These are phyloP conservation scores for Myotis davidii DNA, from an alignment of 2,113 vertebrate species.

Conservation along the genomic window DNA sequence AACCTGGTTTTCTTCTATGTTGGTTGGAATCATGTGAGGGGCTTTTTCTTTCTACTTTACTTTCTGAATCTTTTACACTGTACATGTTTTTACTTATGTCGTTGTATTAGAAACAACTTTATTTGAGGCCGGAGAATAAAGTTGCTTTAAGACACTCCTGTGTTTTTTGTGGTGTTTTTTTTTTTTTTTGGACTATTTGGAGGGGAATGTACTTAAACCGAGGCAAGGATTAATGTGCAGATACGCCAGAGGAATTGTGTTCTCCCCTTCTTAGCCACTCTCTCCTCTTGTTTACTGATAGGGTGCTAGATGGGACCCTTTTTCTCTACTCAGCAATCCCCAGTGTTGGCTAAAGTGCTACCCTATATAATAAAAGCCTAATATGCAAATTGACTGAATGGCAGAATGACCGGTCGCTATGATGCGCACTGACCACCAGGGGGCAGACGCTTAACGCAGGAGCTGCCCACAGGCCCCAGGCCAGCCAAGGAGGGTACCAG, in stretches of 20 bases:
- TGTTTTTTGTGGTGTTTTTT: background rate
- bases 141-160: background rate
- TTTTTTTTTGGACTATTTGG: background rate
- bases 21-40: background rate
- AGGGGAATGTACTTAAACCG: background rate
- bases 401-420: accelerated
- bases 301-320: background rate
- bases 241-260: background rate
- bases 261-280: background rate
- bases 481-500: no score
- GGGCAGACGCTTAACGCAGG: no score
- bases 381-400: no score
- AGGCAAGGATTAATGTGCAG: background rate
- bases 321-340: background rate
- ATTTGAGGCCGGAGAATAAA: background rate
- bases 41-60: background rate
- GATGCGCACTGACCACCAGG: no score
- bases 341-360: background rate
- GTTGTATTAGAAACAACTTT: background rate
- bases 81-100: background rate
- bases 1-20: background rate
- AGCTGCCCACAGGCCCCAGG: no score
- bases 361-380: no score
- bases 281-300: background rate
- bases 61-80: background rate